These are phyloP conservation scores for Eupithecia vulgata DNA, from an alignment of 2,888 invertebrate species.

Conservation along the genomic window DNA sequence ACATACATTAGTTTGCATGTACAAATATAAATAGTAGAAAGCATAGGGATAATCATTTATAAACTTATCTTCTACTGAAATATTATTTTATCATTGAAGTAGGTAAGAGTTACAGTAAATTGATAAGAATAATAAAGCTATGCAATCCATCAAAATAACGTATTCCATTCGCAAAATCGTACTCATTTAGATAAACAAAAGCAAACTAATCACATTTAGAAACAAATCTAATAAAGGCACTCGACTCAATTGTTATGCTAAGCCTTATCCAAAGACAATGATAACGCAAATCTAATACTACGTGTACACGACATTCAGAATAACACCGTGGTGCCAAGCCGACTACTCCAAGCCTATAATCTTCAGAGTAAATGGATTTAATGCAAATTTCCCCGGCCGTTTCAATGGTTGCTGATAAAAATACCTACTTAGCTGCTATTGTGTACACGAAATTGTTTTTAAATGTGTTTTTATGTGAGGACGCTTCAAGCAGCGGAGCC, in stretches of 20 bases:
- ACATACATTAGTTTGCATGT: not conserved
- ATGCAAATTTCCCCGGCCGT: slow-evolving; percentile 72
- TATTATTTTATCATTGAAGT: not conserved
- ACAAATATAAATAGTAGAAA: not conserved
- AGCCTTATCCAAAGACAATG: slow-evolving; percentile 38
- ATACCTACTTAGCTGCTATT: slow-evolving; percentile 63
- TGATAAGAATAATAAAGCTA: slow-evolving; percentile 14
- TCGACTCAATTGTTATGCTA: slow-evolving; percentile 38
- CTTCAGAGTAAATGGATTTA: slow-evolving; percentile 75
- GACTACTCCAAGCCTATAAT: slow-evolving; percentile 72
- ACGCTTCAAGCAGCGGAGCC: slow-evolving; percentile 37
- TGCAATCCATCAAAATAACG: slow-evolving; percentile 13
- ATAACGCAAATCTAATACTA: slow-evolving; percentile 38
- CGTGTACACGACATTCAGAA: slow-evolving; percentile 38
- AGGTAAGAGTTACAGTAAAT: not conserved
- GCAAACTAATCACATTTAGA: slow-evolving; percentile 30
- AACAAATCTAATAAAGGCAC: slow-evolving; percentile 38
- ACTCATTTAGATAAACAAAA: slow-evolving; percentile 19
- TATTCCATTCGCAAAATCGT: slow-evolving; percentile 11
- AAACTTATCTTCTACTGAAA: not conserved
- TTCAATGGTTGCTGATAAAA: slow-evolving; percentile 69
- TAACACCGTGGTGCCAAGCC: slow-evolving; percentile 59
- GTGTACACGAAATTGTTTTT: slow-evolving; percentile 65
- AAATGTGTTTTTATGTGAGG: slow-evolving; percentile 49
- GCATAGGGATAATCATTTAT: not conserved